Percentiles rank a stretch among this genome's conserved stretches.
These are phyloP conservation scores for Acanthosepion pharaonis DNA, from an alignment of 2,888 invertebrate genomes.

Conservation along the genomic window DNA sequence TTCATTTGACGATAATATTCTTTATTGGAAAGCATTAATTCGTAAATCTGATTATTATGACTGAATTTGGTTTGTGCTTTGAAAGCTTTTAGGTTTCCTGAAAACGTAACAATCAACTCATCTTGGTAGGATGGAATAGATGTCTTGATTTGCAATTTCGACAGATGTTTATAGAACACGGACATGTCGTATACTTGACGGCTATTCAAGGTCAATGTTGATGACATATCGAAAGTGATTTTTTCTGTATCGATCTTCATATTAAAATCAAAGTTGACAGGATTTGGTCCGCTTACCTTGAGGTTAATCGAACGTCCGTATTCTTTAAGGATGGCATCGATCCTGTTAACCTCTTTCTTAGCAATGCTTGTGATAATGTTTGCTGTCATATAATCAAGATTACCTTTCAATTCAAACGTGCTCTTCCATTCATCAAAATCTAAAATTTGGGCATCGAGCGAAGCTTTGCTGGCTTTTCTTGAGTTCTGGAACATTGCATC, in stretches of 20 bases:
- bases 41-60: background rate
- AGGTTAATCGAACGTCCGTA: background rate
- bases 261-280: background rate
- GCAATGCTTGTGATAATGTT: background rate
- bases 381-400: background rate
- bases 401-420: background rate
- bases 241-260: background rate
- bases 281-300: background rate
- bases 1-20: background rate
- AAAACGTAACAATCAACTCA: background rate
- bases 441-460: background rate
- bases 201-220: background rate
- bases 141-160: background rate
- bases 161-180: background rate
- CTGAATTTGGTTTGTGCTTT: background rate
- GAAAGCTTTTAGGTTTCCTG: background rate
- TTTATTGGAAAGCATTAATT: background rate
- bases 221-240: background rate
- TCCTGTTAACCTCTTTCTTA: background rate
- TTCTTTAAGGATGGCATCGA: background rate
- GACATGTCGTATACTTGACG: background rate
- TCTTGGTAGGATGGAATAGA: background rate
- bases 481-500: background rate
- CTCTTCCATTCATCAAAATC: conserved; percentile 23
- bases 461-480: background rate